Base-by-base conservation (phyloP, 92 coral and sea anemone species). In the Palythoa caribaeorum region DNA sequence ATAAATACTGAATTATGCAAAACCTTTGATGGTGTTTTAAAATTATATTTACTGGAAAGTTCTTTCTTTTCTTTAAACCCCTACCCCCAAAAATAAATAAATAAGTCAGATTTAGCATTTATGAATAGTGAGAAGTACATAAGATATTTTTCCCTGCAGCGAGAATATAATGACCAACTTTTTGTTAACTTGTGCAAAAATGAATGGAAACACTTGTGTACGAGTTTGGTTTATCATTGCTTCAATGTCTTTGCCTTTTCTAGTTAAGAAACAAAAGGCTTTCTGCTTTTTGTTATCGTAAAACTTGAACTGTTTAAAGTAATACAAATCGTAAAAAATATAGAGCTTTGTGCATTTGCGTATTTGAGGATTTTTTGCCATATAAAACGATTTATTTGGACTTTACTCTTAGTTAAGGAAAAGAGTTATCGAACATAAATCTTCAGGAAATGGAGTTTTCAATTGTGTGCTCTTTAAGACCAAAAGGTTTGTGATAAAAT, bases 381-480 rank as follows among this genome's bases (percentile, higher is more conserved):
- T 17, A 13, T 3, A 59, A 59, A 70, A 35, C n/a, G 5, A 36
- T 38, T 6, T 9, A 9, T 36, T 70, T 70, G 75, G 39, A 47
- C 9, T 70, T 28, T 70, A 36, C 9, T 70, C 5, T 12, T 17
- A 20, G 10, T 2, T 15, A 9, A 35, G 15, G 39, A 35, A 35
- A 63, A 63, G 9, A 9, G 15, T 70, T 70, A 70, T 36, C 47
- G 14, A 36, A 70, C 36, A 70, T 20, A 38, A 9, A 35, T 70
- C 75, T 70, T 9, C 44, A 70, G 75, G 75, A 70, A 70, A 70
- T 70, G 75, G 47, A 70, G 44, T 20, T 70, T 70, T 70, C 75
- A 70, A 70, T 20, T 36, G 16, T 20, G 44, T 2, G 47, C 44
- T 70, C 17, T 10, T 70, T 70, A 12, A 35, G 47, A 36, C 47